These are phyloP conservation scores for Tethya wilhelma DNA, from an alignment of 37 sponge, comb jelly and placozoan species.

Conservation along the genomic window DNA sequence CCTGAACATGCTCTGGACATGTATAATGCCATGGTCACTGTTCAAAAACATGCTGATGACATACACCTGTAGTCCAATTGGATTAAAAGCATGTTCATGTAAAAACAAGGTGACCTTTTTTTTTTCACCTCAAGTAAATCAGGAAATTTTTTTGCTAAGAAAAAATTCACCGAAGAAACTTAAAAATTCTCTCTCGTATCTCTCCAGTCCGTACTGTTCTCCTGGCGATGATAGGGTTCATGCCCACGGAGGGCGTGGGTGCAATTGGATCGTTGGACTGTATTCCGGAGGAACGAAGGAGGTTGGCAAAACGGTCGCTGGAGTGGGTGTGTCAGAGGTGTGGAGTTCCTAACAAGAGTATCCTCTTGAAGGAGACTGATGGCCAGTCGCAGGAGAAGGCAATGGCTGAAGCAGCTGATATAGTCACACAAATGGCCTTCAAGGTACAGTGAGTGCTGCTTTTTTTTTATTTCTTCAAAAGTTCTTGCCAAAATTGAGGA, in stretches of 20 bases:
- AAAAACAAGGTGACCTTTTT: too few relatives aligned
- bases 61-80: too few relatives aligned
- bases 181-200: too few relatives aligned
- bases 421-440: slow-evolving; percentile 86
- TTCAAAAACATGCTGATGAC: too few relatives aligned
- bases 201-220: slow-evolving; percentile 90
- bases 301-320: slow-evolving; percentile 74
- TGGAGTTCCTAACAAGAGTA: slow-evolving; percentile 45
- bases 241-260: slow-evolving; percentile 94
- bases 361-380: slow-evolving; percentile 43
- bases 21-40: too few relatives aligned
- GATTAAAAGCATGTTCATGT: too few relatives aligned
- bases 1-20: too few relatives aligned
- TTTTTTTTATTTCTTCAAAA: too few relatives aligned
- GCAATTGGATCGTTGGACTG: slow-evolving; percentile 95
- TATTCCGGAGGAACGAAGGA: slow-evolving; percentile 73
- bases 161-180: too few relatives aligned
- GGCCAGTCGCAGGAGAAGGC: slow-evolving; percentile 27
- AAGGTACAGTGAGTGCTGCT: slow-evolving; percentile 34
- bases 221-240: slow-evolving; percentile 95
- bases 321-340: slow-evolving; percentile 78
- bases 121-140: too few relatives aligned
- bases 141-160: too few relatives aligned
- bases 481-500: too few relatives aligned
- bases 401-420: slow-evolving; percentile 66